These are phyloP conservation scores for Gobiocypris rarus DNA, from an alignment of 2,113 vertebrate genomes.

Conservation along the genomic window DNA sequence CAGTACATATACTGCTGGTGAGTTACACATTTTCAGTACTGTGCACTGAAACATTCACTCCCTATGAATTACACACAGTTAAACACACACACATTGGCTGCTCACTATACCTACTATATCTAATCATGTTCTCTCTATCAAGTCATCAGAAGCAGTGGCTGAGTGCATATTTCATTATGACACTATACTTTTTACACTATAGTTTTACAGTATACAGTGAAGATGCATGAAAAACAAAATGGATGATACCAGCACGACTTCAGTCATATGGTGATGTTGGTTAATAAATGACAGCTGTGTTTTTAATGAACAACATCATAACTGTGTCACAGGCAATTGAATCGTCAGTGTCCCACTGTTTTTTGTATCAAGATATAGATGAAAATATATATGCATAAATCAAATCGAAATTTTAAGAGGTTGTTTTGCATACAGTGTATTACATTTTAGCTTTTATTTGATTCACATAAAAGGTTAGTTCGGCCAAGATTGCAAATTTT, in stretches of 20 bases:
- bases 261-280: not conserved
- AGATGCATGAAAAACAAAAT: not conserved
- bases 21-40: not conserved
- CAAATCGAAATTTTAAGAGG: not conserved
- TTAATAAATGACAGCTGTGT: conserved; percentile 13
- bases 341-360: not conserved
- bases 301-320: conserved; percentile 17
- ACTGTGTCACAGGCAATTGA: not conserved
- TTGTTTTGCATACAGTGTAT: not conserved
- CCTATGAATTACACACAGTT: not conserved
- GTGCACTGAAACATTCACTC: not conserved
- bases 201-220: not conserved
- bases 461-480: not conserved
- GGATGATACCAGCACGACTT: not conserved
- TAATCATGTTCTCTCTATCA: not conserved
- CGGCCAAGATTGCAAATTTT: no score
- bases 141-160: not conserved
- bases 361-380: not conserved
- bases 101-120: not conserved
- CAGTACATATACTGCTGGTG: not conserved
- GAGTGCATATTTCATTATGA: not conserved
- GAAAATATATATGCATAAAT: conserved; percentile 2
- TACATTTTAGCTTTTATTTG: not conserved
- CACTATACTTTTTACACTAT: not conserved
- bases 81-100: not conserved